These are phyloP conservation scores for Machimus rusticus DNA, from an alignment of 2,888 invertebrate species.

Conservation along the genomic window DNA sequence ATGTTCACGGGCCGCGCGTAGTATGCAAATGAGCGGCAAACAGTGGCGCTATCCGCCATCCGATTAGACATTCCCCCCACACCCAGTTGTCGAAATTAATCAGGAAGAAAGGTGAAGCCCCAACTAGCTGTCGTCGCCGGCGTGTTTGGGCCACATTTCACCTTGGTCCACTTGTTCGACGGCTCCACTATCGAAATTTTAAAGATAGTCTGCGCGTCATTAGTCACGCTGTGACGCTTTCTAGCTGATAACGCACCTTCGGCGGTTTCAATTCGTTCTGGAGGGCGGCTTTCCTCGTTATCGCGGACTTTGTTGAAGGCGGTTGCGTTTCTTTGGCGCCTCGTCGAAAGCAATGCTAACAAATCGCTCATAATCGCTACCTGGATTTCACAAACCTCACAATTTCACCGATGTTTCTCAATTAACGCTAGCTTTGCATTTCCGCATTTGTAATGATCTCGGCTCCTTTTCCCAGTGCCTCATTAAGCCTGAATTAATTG, in stretches of 20 bases:
- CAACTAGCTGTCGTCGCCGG: background rate
- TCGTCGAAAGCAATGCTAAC: background rate
- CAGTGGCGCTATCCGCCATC: background rate
- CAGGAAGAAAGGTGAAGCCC: constrained; percentile 20
- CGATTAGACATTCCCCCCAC: constrained; percentile 11
- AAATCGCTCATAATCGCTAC: background rate
- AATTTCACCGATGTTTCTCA: background rate
- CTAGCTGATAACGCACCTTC: background rate
- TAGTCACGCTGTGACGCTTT: background rate
- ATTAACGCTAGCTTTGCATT: background rate
- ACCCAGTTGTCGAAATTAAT: constrained; percentile 15
- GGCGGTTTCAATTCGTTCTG: background rate
- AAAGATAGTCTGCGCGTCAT: background rate
- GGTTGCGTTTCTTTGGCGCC: background rate
- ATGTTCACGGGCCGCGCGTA: background rate
- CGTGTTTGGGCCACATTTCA: background rate
- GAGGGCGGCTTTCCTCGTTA: background rate
- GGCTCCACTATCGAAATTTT: background rate
- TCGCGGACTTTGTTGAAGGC: background rate
- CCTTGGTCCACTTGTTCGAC: constrained; percentile 33
- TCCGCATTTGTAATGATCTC: background rate
- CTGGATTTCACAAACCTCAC: background rate
- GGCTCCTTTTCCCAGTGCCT: background rate
- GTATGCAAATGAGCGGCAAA: background rate
- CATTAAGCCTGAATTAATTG: background rate